phyloP scores from a whole-genome alignment of 2,888 invertebrate genomes.

The Netelia inedita region DNA sequence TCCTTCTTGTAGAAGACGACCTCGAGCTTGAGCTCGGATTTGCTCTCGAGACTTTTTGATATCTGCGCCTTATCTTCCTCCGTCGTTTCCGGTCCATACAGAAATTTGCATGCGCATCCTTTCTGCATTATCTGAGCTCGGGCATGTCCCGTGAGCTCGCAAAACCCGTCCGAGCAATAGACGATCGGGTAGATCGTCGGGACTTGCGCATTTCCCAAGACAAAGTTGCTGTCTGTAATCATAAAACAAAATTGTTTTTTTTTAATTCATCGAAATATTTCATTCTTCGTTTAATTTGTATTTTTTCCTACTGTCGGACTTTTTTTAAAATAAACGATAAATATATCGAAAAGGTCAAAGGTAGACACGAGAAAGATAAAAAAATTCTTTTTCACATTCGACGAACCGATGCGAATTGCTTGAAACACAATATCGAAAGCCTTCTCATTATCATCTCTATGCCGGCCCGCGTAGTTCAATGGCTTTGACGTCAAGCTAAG shows the following conservation, averaged over 20 bases:
- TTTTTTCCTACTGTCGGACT: too few species aligned
- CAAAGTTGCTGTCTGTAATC: constrained; percentile 97
- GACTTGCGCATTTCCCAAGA: constrained; percentile 97
- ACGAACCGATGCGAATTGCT: not conserved
- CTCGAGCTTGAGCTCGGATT: constrained; percentile 96
- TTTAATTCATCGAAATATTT: not conserved
- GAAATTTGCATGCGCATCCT: constrained; percentile 97
- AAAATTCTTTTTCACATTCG: too few species aligned
- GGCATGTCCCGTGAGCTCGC: constrained; percentile 97
- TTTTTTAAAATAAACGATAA: too few species aligned
- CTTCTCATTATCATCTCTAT: not conserved
- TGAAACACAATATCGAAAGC: not conserved
- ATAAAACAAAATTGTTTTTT: constrained; percentile 53
- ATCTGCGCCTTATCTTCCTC: constrained; percentile 96
- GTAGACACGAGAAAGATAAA: too few species aligned
- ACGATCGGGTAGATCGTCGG: constrained; percentile 95
- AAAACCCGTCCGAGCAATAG: constrained; percentile 98
- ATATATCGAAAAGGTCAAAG: too few species aligned
- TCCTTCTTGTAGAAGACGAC: constrained; percentile 98
- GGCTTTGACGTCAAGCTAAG: not conserved
- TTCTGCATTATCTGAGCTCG: constrained; percentile 99
- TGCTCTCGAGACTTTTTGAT: constrained; percentile 95
- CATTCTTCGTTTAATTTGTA: not conserved
- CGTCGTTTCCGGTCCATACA: constrained; percentile 95
- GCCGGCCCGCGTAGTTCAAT: not conserved